Base-by-base conservation (phyloP, 2,888 invertebrate genomes). In the Drosophila lacicola region DNA sequence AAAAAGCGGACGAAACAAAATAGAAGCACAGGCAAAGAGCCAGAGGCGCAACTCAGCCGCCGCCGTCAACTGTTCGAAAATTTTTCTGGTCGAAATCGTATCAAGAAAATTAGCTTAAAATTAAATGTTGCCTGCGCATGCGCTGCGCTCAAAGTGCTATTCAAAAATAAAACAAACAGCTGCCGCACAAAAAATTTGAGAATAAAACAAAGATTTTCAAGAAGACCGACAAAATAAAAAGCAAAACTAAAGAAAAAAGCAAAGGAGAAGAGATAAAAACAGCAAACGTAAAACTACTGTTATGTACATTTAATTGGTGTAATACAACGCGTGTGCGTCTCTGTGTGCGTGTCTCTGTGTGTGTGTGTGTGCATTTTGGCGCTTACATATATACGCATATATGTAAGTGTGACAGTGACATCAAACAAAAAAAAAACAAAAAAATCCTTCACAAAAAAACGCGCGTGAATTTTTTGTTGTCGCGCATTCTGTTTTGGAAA, bases 121-220 rank as follows among this genome's bases (percentile, higher is more conserved):
- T 11, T 42, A 17, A 33, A 21, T 47, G 56, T 65, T 56, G 68
- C 62, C 82, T 71, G 82, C 88, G 88, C 82, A 57, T 82, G 82
- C 86, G 82, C 69, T 76, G 76, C 74, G 64, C 50, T 74, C 69
- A 46, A 60, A 69, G 65, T 75, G 69, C 55, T 70, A 49, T 64
- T 50, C 47, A 69, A 76, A 70, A 80, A 68, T 55, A 61, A 63
- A 61, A 36, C 33, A 78, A 81, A 82, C 82, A 82, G 86, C 88
- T 88, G 82, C 82, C 69, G 54, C 50, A 51, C 14, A 44, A 64
- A 25, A 42, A 39, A 42, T 51, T 60, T 64, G 44, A 68, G 62
- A 61, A 41, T 61, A 57, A 61, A 44, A 62, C 55, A 53, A 55
- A 39, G 11, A 17, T 51, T 46, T 55, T 57, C 34, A 45, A 44